Evolutionary conservation across 2,888 invertebrate species (phyloP), one percentile per base, ranked within the genome.

Genomic region (Polymixis flavicincta): DNA sequence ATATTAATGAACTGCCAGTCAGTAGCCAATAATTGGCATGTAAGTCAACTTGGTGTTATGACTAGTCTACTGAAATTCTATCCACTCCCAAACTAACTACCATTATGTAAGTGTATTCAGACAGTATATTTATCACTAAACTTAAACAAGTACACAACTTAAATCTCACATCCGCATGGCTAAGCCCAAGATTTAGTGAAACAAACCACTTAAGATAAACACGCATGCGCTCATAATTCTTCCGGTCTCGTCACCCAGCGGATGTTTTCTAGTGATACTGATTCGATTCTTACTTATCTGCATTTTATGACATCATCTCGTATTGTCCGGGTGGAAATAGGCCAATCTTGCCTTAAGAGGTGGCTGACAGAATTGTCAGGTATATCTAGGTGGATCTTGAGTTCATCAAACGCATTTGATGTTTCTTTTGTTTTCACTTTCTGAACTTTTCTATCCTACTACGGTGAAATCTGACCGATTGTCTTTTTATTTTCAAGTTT

Each of bases 181-280:
- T 74, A 74, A 76, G 74, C 84, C 60, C 8, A 60, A 74, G 84
- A 83, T 78, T 82, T 84, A 79, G 75, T 87, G 66, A 78, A 78
- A 80, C 79, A 79, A 78, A 78, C 70, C 76, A 86, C 75, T 84
- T 84, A 75, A 87, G 86, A 87, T 85, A 87, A 66, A 78, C 76
- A 82, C 50, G 70, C 73, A 66, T 71, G 69, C 61, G 65, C 61
- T 69, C 83, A 78, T 85, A 74, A 70, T 48, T 82, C 85, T 76
- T 85, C 85, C 85, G 77, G 76, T 70, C 85, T 71, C 63, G 78
- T 82, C 88, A 78, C 61, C 70, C 71, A 74, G 28, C 87, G 84
- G 86, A 86, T 84, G 86, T 83, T 86, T 85, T 77, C 70, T 79
- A 71, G 74, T 72, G 65, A 84, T 77, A 87, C 83, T 74, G 86